Evolutionary conservation across 2,113 vertebrate genomes (phyloP).

Genomic region (Candoia aspera): DNA sequence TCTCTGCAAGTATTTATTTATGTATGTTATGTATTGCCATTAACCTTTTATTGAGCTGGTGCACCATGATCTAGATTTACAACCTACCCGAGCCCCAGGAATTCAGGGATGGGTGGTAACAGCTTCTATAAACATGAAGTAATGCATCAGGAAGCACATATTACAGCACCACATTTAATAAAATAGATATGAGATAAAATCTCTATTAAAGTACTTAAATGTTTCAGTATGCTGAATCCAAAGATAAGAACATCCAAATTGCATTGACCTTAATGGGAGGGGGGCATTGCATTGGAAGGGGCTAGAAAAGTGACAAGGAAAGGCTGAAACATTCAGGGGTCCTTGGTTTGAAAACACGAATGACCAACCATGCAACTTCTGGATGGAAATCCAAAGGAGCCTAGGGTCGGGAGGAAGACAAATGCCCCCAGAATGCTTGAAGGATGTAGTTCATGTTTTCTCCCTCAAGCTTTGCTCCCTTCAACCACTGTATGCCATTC

Average conservation of each 20-base stretch:
- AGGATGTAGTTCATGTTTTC: too few species aligned
- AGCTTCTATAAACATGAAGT: constrained; percentile 3
- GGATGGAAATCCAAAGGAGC: not conserved
- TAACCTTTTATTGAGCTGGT: not conserved
- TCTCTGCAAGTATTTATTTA: constrained; percentile 5
- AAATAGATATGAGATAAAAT: constrained; percentile 10
- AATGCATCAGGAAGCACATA: not conserved
- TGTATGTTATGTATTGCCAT: not conserved
- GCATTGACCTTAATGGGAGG: not conserved
- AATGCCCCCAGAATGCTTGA: not conserved
- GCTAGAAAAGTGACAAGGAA: not conserved
- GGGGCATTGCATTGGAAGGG: not conserved
- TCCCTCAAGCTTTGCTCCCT: too few species aligned
- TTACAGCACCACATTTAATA: not conserved
- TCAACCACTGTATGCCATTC: too few species aligned
- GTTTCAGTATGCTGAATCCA: not conserved
- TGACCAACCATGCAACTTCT: not conserved
- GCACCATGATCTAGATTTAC: not conserved
- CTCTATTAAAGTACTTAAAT: constrained; percentile 6
- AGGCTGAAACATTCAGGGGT: not conserved
- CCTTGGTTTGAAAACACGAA: not conserved
- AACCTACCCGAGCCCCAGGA: not conserved
- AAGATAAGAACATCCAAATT: not conserved
- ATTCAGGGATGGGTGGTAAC: not conserved
- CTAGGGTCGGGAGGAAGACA: not conserved